Percentiles rank a stretch among this genome's conserved stretches.
These are phyloP conservation scores for Bothrops jararaca DNA, from an alignment of 2,113 vertebrate species.

Conservation along the genomic window DNA sequence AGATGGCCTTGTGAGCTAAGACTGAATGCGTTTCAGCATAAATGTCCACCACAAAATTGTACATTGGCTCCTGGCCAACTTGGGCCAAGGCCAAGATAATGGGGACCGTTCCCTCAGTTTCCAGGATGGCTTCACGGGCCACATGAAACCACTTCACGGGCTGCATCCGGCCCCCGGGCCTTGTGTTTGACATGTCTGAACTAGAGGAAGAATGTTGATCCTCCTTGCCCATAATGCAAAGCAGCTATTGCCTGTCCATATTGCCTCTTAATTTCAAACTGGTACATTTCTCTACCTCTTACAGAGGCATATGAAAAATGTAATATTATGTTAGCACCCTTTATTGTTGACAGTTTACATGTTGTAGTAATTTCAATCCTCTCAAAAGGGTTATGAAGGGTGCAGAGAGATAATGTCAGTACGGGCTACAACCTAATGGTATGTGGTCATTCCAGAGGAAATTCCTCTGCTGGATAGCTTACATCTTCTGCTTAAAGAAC, in stretches of 20 bases:
- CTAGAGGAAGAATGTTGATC: conserved; percentile 11
- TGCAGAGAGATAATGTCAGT: neutral
- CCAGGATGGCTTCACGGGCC: too few species aligned
- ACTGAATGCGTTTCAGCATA: too few species aligned
- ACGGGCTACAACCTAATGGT: neutral
- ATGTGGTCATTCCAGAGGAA: neutral
- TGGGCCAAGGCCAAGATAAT: too few species aligned
- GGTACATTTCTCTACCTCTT: neutral
- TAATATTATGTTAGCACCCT: neutral
- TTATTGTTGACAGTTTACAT: neutral
- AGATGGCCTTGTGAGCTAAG: too few species aligned
- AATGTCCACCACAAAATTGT: too few species aligned
- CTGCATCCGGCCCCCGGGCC: too few species aligned
- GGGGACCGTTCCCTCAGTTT: too few species aligned
- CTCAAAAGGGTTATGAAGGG: rapidly evolving
- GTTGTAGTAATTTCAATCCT: neutral
- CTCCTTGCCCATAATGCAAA: neutral
- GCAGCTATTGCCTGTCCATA: rapidly evolving
- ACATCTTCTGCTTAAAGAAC: neutral
- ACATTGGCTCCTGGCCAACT: too few species aligned
- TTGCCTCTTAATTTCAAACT: neutral
- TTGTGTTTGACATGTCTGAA: neutral
- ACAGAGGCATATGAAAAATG: neutral
- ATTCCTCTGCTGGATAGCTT: neutral
- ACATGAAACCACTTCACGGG: too few species aligned